Percentiles rank a stretch among this genome's conserved stretches.
Conservation (phyloP, 2,888 invertebrate genomes). For the Escarpia spicata region DNA sequence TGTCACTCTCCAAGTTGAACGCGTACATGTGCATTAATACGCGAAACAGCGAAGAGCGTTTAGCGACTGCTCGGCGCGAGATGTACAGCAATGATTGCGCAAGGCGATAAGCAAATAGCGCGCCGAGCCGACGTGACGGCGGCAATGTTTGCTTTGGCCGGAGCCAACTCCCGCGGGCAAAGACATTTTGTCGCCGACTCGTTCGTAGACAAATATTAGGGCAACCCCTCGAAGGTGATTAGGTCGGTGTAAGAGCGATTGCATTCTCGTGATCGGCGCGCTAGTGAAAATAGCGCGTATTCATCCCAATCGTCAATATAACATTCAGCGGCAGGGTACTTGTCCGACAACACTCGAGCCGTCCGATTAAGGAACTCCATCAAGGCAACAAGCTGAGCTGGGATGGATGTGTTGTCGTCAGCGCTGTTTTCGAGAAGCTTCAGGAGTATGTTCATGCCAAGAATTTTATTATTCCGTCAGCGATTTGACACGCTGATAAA, state of each 20-base stretch:
- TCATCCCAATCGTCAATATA: conserved; percentile 3
- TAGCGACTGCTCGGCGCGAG: not conserved
- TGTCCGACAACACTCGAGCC: not conserved
- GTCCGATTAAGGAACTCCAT: not conserved
- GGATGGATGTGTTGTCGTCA: not conserved
- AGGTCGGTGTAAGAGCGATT: not conserved
- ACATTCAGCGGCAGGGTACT: not conserved
- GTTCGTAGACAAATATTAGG: not conserved
- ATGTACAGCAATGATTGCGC: not conserved
- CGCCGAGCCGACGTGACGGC: not conserved
- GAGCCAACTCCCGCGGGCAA: not conserved
- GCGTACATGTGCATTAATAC: not conserved
- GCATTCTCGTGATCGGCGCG: not conserved
- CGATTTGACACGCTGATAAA: too few species aligned
- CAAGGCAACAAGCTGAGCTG: not conserved
- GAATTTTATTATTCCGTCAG: not conserved
- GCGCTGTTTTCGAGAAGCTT: not conserved
- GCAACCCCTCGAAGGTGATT: conserved; percentile 14
- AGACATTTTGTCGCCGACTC: not conserved
- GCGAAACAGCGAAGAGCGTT: not conserved
- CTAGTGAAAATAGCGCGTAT: conserved; percentile 11
- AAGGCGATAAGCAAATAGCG: not conserved
- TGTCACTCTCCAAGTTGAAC: not conserved
- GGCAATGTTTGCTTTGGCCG: not conserved
- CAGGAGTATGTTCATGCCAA: not conserved